Evolutionary conservation across 1,140 invertebrate genomes (phyloP).

Genomic region (Phthorimaea operculella): DNA sequence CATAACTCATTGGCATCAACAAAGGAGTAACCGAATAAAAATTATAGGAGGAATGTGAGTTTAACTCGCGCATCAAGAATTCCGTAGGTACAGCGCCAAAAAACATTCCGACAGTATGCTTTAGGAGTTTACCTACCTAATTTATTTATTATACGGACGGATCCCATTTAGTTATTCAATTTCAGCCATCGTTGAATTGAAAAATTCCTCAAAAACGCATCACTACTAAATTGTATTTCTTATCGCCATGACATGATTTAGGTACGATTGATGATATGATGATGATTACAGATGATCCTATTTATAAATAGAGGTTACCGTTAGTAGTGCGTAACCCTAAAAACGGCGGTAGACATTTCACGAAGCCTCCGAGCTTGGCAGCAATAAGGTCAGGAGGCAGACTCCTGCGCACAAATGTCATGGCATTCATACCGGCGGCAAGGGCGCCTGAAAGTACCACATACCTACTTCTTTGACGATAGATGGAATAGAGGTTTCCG

Average conservation of each 20-base stretch:
- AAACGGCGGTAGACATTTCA: constrained; percentile 33
- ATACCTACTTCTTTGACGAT: background rate
- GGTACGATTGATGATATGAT: background rate
- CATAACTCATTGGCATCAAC: background rate
- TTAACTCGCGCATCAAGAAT: too few species aligned
- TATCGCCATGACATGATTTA: background rate
- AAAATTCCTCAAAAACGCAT: too few species aligned
- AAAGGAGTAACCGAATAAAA: background rate
- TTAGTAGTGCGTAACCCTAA: background rate
- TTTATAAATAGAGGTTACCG: background rate
- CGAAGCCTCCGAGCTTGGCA: constrained; percentile 14
- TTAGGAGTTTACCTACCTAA: too few species aligned
- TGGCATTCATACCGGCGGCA: constrained; percentile 28
- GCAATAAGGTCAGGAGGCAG: constrained; percentile 26
- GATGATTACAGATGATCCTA: too few species aligned
- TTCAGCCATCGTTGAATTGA: too few species aligned
- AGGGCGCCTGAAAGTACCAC: constrained; percentile 31
- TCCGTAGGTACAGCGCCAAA: too few species aligned
- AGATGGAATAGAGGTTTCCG: background rate
- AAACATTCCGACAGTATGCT: too few species aligned
- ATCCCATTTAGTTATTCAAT: too few species aligned
- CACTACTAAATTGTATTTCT: too few species aligned
- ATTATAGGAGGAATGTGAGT: too few species aligned
- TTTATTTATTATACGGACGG: too few species aligned
- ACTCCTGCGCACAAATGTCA: constrained; percentile 34